Conservation (phyloP, 2,888 invertebrate genomes). For the Baronia brevicornis region DNA sequence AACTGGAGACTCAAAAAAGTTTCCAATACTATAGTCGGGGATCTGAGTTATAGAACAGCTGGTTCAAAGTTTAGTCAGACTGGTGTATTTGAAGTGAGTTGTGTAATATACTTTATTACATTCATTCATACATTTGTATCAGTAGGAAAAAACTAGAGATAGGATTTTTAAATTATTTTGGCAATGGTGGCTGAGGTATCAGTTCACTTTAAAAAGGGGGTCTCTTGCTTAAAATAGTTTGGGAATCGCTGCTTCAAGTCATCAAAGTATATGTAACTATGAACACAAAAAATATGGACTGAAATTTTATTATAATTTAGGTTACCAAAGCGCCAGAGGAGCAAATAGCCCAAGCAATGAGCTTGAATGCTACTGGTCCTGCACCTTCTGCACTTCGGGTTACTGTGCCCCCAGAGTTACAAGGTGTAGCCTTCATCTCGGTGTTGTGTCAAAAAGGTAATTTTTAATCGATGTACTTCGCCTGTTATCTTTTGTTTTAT, state of each 20-base stretch:
- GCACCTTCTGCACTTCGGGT: constrained; percentile 89
- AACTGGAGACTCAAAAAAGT: constrained; percentile 98
- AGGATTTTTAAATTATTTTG: no score
- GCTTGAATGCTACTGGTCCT: constrained; percentile 51
- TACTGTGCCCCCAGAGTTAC: constrained; percentile 93
- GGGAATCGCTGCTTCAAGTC: no score
- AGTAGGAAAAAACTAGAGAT: no score
- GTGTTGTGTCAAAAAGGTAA: constrained; percentile 94
- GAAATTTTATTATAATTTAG: constrained; percentile 26
- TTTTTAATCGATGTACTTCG: constrained; percentile 6
- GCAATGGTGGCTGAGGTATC: no score
- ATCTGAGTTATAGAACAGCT: constrained; percentile 95
- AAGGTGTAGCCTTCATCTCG: constrained; percentile 97
- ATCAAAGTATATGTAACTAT: no score
- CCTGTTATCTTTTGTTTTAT: background rate
- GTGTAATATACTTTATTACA: background rate
- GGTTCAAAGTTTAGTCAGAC: constrained; percentile 96
- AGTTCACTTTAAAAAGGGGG: no score
- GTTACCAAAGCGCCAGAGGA: constrained; percentile 92
- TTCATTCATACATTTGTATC: no score
- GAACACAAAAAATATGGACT: constrained; percentile 1
- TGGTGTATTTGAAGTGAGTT: constrained; percentile 91
- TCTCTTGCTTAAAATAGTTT: no score
- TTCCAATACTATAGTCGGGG: constrained; percentile 95
- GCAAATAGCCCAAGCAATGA: constrained; percentile 66